phyloP scores from a whole-genome alignment of 2,888 invertebrate genomes.

The Morpho helenor region DNA sequence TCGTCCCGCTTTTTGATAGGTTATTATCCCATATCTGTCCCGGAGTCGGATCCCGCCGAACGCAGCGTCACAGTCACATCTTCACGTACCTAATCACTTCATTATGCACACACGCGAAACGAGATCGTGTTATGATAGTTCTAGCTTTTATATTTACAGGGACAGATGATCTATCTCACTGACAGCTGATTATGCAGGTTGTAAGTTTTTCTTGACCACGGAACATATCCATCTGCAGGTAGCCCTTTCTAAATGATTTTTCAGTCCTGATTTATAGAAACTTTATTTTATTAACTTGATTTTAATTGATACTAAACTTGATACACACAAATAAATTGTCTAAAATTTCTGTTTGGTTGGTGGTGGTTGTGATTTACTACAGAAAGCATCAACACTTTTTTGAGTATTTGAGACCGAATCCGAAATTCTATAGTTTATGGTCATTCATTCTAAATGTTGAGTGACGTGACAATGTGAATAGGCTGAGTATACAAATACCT shows the following conservation, averaged over 20 bases:
- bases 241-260: conserved; percentile 52
- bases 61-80: conserved; percentile 59
- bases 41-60: conserved; percentile 46
- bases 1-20: conserved; percentile 66
- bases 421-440: conserved; percentile 54
- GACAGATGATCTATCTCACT: conserved; percentile 79
- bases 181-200: conserved; percentile 80
- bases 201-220: conserved; percentile 75
- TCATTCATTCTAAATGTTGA: conserved; percentile 46
- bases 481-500: conserved; percentile 2
- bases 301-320: conserved; percentile 64
- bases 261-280: conserved; percentile 47
- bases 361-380: conserved; percentile 70
- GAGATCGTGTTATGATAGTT: conserved; percentile 71
- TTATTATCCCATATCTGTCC: conserved; percentile 76
- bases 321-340: conserved; percentile 66
- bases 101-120: conserved; percentile 53
- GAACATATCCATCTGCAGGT: conserved; percentile 69
- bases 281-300: conserved; percentile 48
- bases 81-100: conserved; percentile 56
- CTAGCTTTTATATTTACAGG: conserved; percentile 78
- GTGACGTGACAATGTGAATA: conserved; percentile 34
- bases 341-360: conserved; percentile 74
- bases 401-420: conserved; percentile 55
- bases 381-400: conserved; percentile 80